Evolutionary conservation across 2,888 invertebrate genomes (phyloP).

Genomic region (Sphinx pinastri): DNA sequence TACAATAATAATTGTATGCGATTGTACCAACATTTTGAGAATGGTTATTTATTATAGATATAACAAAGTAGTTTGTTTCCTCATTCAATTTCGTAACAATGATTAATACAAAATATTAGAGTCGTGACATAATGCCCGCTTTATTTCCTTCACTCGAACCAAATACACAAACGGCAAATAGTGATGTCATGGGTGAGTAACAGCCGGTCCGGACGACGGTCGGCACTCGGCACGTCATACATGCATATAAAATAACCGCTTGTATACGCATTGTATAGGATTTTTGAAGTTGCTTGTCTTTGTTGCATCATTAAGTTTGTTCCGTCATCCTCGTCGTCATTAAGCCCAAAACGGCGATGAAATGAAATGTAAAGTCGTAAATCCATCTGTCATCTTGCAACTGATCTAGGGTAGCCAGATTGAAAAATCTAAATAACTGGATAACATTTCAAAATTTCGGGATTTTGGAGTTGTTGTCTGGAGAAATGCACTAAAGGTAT

Average conservation of each 20-base stretch:
- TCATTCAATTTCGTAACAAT: neutral
- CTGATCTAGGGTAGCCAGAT: too few relatives aligned
- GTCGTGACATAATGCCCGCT: neutral
- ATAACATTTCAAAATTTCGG: too few relatives aligned
- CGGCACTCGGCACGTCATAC: conserved; percentile 31
- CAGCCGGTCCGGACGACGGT: conserved; percentile 18
- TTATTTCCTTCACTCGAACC: conserved; percentile 26
- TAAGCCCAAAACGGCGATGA: too few relatives aligned
- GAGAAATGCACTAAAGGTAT: too few relatives aligned
- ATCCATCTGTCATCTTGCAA: too few relatives aligned
- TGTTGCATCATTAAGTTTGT: neutral
- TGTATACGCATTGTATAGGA: too few relatives aligned
- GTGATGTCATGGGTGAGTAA: conserved; percentile 42
- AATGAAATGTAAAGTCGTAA: too few relatives aligned
- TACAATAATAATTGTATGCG: neutral
- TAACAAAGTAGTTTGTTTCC: neutral
- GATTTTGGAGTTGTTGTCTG: too few relatives aligned
- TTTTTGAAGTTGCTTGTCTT: neutral
- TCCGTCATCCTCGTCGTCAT: neutral
- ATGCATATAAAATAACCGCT: conserved; percentile 29
- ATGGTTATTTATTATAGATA: neutral
- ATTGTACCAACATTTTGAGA: too few relatives aligned
- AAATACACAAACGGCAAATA: conserved; percentile 31
- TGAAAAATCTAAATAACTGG: too few relatives aligned
- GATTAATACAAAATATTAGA: neutral